phyloP scores from a whole-genome alignment of 2,113 vertebrate genomes.

The Miniopterus natalensis region DNA sequence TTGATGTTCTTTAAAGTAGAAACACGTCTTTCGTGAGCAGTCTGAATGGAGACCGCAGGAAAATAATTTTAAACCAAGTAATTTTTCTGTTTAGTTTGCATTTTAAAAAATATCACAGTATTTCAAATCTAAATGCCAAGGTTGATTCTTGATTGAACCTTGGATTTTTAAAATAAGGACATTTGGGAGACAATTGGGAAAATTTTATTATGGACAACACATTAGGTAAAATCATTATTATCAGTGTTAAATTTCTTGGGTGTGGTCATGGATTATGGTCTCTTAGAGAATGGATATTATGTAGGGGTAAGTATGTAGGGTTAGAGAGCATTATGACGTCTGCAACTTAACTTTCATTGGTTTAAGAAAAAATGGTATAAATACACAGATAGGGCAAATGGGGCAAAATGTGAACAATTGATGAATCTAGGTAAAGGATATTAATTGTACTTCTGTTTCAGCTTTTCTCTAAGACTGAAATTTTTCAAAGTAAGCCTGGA shows the following conservation, averaged over 20 bases:
- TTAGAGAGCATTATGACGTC: neutral
- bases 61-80: conserved; percentile 61
- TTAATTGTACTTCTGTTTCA: neutral
- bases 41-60: conserved; percentile 43
- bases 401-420: neutral
- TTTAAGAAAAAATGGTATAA: neutral
- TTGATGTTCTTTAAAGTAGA: conserved; percentile 47
- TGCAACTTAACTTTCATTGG: neutral
- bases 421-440: neutral
- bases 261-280: neutral
- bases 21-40: conserved; percentile 46
- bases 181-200: neutral
- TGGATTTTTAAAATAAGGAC: conserved; percentile 40
- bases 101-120: neutral
- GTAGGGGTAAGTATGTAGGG: neutral
- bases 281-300: neutral
- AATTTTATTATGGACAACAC: neutral
- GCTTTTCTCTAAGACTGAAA: conserved; percentile 20
- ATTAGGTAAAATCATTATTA: conserved; percentile 24
- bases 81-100: conserved; percentile 63
- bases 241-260: neutral
- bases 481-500: conserved; percentile 42
- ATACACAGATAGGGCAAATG: neutral
- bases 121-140: conserved; percentile 29
- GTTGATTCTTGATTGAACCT: neutral